These are phyloP conservation scores for Cryptosula pallasiana DNA, from an alignment of 2,888 invertebrate species.

Conservation along the genomic window DNA sequence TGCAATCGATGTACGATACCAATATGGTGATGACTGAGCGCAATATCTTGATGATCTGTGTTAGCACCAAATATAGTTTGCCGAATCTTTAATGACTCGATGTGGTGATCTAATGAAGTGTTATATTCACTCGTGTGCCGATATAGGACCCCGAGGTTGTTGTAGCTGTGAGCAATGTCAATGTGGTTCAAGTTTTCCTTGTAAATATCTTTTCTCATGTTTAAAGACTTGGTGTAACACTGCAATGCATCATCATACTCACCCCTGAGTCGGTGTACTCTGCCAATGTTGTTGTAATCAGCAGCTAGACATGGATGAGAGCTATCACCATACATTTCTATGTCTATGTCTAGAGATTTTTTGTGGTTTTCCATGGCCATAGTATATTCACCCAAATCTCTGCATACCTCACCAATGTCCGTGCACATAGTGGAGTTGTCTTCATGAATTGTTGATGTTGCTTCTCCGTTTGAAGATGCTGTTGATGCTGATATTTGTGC, in stretches of 20 bases:
- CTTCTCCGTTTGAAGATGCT: no score
- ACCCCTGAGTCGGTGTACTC: background rate
- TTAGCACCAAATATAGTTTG: background rate
- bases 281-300: background rate
- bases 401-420: background rate
- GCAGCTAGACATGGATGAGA: background rate
- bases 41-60: background rate
- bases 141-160: background rate
- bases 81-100: background rate
- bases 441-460: background rate
- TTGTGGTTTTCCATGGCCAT: background rate
- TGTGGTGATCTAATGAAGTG: background rate
- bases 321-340: background rate
- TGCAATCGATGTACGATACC: background rate
- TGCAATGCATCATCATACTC: background rate
- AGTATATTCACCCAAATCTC: background rate
- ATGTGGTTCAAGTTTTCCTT: background rate
- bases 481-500: no score
- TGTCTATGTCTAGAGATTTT: background rate
- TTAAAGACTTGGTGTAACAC: background rate
- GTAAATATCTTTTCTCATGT: background rate
- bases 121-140: background rate
- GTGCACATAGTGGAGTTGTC: background rate
- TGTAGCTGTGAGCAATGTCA: background rate
- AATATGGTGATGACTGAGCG: background rate